Base-by-base conservation (phyloP, 2,888 invertebrate species). In the Lapara coniferarum region DNA sequence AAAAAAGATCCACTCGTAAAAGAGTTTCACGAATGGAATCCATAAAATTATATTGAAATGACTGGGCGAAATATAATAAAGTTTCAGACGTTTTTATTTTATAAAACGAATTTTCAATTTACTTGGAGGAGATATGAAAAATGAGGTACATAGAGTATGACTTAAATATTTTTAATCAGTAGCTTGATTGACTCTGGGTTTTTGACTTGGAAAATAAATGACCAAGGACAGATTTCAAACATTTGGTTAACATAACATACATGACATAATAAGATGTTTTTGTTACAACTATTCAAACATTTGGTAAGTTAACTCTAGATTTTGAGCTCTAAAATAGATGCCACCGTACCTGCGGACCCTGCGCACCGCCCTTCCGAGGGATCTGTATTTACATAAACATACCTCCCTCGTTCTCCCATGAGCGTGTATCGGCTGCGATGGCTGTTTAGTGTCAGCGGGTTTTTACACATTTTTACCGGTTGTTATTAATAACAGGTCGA, bases 341-440 rank as follows among this genome's bases (percentile, higher is more conserved):
- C 19, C 10, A 55, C 53, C 63, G 63, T 63, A 63, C 63, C 63
- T 63, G 63, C 37, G 37, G 16, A 16, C 49, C 49, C n/a, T 5
- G 16, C 49, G 19, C 13, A 7, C n/a, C 63, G 19, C 13, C 49
- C 63, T 37, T 57, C 7, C 14, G 14, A 57, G 63, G 49, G 49
- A 49, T 46, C 16, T 16, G 19, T 46, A 63, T 63, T 63, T 63
- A 63, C 63, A 63, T 63, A 63, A 63, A 49, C 63, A 63, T 63
- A 19, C 49, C 63, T 63, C 63, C 63, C 49, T 46, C 19, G 16
- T 57, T 30, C 30, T 63, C 46, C 46, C 46, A 16, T 49, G 49
- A 19, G 63, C 44, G 56, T 57, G 57, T 57, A 19, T 56, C 56
- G 46, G 44, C 59, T 16, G 37, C 10, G 57, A 46, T 46, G 46